A percentile compares a stretch with the other conserved stretches of the same genome.
These are phyloP conservation scores for Eulithis testata DNA, from an alignment of 2,888 invertebrate species.

Conservation along the genomic window DNA sequence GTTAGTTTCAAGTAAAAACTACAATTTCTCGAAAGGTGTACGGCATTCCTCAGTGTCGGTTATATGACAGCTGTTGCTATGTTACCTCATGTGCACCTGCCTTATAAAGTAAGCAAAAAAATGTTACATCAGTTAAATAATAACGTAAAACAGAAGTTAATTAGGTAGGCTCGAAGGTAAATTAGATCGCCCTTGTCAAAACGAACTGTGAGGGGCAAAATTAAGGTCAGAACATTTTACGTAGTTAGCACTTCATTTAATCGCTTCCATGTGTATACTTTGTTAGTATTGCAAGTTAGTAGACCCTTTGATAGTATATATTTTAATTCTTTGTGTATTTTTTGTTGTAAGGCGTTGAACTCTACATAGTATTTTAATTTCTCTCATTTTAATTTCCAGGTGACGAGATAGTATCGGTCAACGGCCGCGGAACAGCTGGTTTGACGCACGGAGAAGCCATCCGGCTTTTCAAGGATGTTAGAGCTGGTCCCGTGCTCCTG, in stretches of 20 bases:
- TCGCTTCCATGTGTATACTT: neutral
- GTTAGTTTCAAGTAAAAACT: conserved; percentile 7
- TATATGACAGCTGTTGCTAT: conserved; percentile 59
- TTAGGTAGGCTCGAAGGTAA: conserved; percentile 27
- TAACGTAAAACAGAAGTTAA: conserved; percentile 33
- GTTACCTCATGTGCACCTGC: conserved; percentile 54
- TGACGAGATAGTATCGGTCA: conserved; percentile 92
- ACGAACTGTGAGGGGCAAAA: conserved; percentile 24
- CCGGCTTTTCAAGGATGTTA: conserved; percentile 91
- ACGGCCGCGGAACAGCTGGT: conserved; percentile 90
- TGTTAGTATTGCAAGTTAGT: neutral
- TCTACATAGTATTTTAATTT: too few relatives aligned
- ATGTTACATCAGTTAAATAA: conserved; percentile 27
- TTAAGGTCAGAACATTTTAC: conserved; percentile 20
- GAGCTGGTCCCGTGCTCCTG: conserved; percentile 90
- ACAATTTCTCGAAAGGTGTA: conserved; percentile 46
- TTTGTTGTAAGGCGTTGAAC: too few relatives aligned
- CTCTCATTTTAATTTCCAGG: conserved; percentile 80
- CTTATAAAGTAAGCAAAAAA: conserved; percentile 33
- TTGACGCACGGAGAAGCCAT: conserved; percentile 92
- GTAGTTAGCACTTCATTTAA: conserved; percentile 25
- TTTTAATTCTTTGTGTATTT: too few relatives aligned
- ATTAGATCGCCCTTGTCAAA: conserved; percentile 52
- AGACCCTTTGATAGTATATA: too few relatives aligned
- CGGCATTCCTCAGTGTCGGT: conserved; percentile 55